Evolutionary conservation across 2,888 invertebrate genomes (phyloP).

Genomic region (Polydrusus tereticollis): DNA sequence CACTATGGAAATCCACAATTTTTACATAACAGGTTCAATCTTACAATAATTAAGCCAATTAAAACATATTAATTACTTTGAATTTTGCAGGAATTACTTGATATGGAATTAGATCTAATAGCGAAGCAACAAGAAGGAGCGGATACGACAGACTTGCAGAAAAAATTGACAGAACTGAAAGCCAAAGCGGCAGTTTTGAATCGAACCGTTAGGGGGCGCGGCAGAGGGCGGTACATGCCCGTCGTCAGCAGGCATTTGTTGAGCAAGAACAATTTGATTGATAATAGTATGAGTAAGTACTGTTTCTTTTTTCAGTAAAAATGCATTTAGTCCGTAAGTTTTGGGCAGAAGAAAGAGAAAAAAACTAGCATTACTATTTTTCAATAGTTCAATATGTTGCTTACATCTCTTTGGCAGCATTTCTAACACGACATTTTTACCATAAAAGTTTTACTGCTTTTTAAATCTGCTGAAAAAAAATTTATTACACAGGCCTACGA

Average conservation of each 20-base stretch:
- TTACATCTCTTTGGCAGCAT: no score
- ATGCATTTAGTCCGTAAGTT: no score
- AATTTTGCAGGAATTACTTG: conserved; percentile 84
- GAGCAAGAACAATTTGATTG: conserved; percentile 64
- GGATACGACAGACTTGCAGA: conserved; percentile 86
- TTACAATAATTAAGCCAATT: no score
- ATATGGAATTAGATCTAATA: conserved; percentile 91
- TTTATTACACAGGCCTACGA: no score
- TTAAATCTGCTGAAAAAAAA: no score
- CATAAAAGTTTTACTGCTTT: no score
- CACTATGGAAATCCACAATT: no score
- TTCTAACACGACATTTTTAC: no score
- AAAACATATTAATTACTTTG: neutral
- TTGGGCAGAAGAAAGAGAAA: neutral
- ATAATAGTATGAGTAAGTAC: conserved; percentile 54
- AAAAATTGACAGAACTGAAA: conserved; percentile 81
- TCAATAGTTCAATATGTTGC: no score
- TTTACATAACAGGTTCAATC: no score
- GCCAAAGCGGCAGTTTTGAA: conserved; percentile 61
- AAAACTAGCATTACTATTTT: neutral
- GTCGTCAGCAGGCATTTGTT: conserved; percentile 61
- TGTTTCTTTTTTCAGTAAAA: neutral
- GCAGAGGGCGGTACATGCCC: conserved; percentile 63
- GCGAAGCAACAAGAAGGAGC: conserved; percentile 90
- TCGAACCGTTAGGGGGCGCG: conserved; percentile 61